These are phyloP conservation scores for Sanderia malayensis DNA, from an alignment of 30 jellyfish, hydroid and myxozoan genomes.

Conservation along the genomic window DNA sequence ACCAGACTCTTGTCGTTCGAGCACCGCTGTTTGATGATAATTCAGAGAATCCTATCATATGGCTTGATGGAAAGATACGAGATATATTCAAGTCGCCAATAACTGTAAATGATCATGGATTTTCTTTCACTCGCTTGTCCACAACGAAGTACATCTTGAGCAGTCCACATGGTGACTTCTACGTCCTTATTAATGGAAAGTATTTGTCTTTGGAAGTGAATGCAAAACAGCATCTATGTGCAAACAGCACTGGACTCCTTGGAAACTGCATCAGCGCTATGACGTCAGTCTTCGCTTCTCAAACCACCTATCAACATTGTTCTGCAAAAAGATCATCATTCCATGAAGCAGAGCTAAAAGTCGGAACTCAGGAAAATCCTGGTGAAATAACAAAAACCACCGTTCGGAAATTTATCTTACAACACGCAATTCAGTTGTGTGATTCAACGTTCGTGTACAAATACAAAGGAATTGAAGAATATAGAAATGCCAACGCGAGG, in stretches of 20 bases:
- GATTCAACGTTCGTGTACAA: constrained; percentile 35
- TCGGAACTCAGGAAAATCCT: not conserved
- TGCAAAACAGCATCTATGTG: constrained; percentile 28
- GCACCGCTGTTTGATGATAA: constrained; percentile 52
- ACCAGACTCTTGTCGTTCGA: constrained; percentile 6
- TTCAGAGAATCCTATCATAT: constrained; percentile 10
- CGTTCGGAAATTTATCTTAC: constrained; percentile 17
- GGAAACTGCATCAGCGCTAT: constrained; percentile 19
- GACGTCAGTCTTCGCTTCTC: constrained; percentile 10
- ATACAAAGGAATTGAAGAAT: constrained; percentile 30
- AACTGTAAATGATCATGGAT: constrained; percentile 5
- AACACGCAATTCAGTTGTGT: constrained; percentile 25
- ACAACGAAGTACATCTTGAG: not conserved
- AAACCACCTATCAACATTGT: constrained; percentile 17
- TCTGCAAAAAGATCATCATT: constrained; percentile 7
- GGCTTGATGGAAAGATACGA: constrained; percentile 38
- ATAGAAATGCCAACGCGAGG: constrained; percentile 43
- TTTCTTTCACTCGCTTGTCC: constrained; percentile 11
- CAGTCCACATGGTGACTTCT: constrained; percentile 16
- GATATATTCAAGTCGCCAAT: constrained; percentile 26
- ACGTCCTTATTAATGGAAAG: constrained; percentile 11
- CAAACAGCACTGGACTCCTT: constrained; percentile 21
- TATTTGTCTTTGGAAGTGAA: constrained; percentile 25
- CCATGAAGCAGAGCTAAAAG: not conserved
- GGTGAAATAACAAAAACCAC: not conserved